Conservation (phyloP, 2,797 vertebrate species). For the Clarias laeviceps region DNA sequence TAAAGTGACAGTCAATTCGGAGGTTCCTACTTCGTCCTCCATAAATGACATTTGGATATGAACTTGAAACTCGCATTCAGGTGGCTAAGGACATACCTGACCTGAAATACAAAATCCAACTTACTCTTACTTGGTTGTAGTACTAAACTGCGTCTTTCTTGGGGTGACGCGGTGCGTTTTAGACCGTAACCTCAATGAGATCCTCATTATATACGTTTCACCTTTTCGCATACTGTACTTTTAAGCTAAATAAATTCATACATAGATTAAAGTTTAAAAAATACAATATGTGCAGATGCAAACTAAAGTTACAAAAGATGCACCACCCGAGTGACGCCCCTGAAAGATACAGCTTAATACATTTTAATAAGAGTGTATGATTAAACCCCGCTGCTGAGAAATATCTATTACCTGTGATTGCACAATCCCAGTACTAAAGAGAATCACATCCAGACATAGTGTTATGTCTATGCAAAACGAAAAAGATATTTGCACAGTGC, state of each 20-base stretch:
- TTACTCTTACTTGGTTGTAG: background rate
- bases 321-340: background rate
- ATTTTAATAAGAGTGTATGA: background rate
- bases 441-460: conserved; percentile 22
- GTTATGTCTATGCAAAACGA: conserved; percentile 21
- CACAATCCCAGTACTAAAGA: conserved; percentile 40
- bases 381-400: conserved; percentile 22
- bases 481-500: conserved; percentile 38
- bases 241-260: background rate
- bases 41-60: background rate
- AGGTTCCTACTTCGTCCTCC: background rate
- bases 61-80: background rate
- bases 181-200: too few relatives aligned
- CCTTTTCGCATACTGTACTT: background rate
- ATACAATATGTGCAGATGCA: background rate
- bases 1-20: background rate
- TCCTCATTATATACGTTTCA: background rate
- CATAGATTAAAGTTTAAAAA: background rate
- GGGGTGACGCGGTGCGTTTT: background rate
- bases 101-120: background rate
- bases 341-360: conserved; percentile 8
- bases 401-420: conserved; percentile 30
- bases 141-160: conserved; percentile 5
- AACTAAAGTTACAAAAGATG: conserved; percentile 10
- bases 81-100: background rate